Percentiles rank a stretch among this genome's conserved stretches.
These are phyloP conservation scores for Rutpela maculata DNA, from an alignment of 2,888 invertebrate genomes.

Conservation along the genomic window DNA sequence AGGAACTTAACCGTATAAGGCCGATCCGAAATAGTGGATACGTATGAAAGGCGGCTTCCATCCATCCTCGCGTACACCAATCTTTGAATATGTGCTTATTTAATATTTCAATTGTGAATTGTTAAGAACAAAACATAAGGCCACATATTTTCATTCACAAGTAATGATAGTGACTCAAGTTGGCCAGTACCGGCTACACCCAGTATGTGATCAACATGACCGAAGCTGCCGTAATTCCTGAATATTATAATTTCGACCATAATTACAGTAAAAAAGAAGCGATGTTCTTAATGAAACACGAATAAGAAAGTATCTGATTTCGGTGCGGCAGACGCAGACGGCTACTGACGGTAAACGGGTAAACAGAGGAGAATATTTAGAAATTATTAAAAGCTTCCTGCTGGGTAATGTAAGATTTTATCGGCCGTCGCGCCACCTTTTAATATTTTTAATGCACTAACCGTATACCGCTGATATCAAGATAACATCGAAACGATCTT, in stretches of 20 bases:
- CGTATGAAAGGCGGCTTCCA: no score
- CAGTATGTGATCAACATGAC: no score
- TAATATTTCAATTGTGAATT: no score
- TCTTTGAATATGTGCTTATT: no score
- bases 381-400: constrained; percentile 58
- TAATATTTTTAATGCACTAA: constrained; percentile 54
- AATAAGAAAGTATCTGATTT: constrained; percentile 5
- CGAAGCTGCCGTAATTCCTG: no score
- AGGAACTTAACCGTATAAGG: no score
- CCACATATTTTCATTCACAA: no score
- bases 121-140: no score
- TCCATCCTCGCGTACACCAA: no score
- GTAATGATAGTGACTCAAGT: no score
- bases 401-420: constrained; percentile 60
- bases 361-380: constrained; percentile 42
- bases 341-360: background rate
- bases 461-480: constrained; percentile 38
- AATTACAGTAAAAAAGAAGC: constrained; percentile 2
- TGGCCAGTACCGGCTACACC: no score
- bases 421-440: constrained; percentile 54
- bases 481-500: constrained; percentile 44
- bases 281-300: constrained; percentile 4
- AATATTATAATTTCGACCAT: background rate
- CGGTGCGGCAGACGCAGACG: background rate
- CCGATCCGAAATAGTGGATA: no score